Evolutionary conservation across 2,888 invertebrate genomes (phyloP), one percentile per base, ranked within the genome.

Genomic region (Scaptomyza polygonia): DNA sequence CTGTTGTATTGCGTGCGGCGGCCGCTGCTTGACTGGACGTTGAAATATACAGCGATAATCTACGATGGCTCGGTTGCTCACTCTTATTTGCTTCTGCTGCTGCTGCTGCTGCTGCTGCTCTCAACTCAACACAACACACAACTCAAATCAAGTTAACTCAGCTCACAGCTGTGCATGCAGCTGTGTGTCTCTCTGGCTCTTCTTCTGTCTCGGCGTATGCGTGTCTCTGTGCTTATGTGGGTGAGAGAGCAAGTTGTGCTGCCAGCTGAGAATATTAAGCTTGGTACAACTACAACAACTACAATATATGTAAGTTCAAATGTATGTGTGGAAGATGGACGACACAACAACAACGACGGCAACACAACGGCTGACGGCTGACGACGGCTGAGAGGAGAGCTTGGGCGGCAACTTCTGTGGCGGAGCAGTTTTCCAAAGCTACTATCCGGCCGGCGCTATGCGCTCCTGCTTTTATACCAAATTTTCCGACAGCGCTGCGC

Each of bases 381-480:
- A 66, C 58, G 51, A 54, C 57, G 51, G 71, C 43, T 70, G 78
- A 77, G 79, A 69, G 72, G 73, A 79, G 72, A 79, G 79, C 80
- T 76, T 77, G 79, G 86, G 74, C 78, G 66, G 78, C 76, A 73
- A 77, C 76, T 83, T 79, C 79, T 79, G 59, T 77, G 77, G 67
- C 79, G 69, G 78, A 80, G 88, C 90, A 90, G 86, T 90, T 89
- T 89, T 91, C 86, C 88, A 89, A 90, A 90, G 90, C 91, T 90
- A 91, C 91, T 91, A 88, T 90, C 88, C 91, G 90, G 91, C 92
- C 90, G 91, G 91, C 90, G 79, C 77, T 83, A 78, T 76, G 77
- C 57, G 77, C 67, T 45, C 53, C 83, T 72, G 84, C 86, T 85
- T 91, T 91, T 90, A 90, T 91, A 90, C 85, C 55, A 76, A 89